A percentile compares a stretch with the other conserved stretches of the same genome.
These are phyloP conservation scores for Microcebus griseorufus DNA, from an alignment of 2,113 vertebrate genomes.

Conservation along the genomic window DNA sequence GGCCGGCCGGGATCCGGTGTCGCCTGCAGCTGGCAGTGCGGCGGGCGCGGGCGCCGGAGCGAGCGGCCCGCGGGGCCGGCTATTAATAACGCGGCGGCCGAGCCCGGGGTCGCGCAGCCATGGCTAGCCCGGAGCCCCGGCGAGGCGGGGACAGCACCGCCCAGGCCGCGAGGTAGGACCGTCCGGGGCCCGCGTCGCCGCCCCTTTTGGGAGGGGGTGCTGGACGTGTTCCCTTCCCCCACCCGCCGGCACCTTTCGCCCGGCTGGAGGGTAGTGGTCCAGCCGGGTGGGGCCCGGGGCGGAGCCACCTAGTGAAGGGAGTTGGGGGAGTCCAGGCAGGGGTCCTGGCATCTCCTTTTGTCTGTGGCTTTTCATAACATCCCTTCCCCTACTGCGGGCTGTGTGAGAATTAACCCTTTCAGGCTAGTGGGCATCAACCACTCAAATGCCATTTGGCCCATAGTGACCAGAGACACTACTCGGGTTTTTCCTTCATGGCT, in stretches of 20 bases:
- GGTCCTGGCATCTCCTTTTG: neutral
- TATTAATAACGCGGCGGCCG: constrained; percentile 85
- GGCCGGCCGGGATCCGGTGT: constrained; percentile 78
- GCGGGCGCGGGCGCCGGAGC: constrained; percentile 66
- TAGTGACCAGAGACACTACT: neutral
- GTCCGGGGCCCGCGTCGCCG: neutral
- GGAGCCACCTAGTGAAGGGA: neutral
- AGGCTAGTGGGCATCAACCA: neutral
- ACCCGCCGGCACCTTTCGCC: neutral
- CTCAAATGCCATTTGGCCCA: neutral
- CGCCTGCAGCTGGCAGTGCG: constrained; percentile 81
- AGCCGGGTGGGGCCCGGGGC: neutral
- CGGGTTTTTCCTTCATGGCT: neutral
- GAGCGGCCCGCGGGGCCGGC: constrained; percentile 47
- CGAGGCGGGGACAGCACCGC: constrained; percentile 73
- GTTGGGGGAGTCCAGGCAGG: neutral
- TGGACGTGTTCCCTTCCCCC: neutral
- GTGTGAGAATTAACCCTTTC: constrained; percentile 14
- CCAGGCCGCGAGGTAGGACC: constrained; percentile 84
- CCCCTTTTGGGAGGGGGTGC: constrained; percentile 16
- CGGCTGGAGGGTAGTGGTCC: neutral
- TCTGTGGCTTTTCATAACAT: neutral
- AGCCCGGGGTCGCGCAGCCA: constrained; percentile 75
- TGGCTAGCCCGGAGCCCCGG: constrained; percentile 78
- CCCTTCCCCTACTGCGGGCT: neutral